Conservation (phyloP, 1,140 invertebrate genomes). For the Tribolium madens region DNA sequence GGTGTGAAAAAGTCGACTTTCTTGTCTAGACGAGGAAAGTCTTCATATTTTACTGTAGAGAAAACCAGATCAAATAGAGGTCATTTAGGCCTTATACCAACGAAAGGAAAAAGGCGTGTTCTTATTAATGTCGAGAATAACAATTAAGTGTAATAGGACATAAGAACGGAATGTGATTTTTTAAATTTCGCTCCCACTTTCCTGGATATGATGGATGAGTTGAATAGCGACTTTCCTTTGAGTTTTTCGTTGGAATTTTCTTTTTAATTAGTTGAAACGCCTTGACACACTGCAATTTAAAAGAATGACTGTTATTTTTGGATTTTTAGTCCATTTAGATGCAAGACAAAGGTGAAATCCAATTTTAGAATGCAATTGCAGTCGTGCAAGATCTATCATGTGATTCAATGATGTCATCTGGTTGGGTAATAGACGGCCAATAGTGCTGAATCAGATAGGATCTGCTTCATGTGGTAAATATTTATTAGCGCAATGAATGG, state of each 20-base stretch:
- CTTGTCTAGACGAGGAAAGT: not conserved
- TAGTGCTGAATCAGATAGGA: not conserved
- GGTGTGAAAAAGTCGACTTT: not conserved
- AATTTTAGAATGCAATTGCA: not conserved
- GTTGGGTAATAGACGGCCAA: not conserved
- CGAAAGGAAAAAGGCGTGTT: not conserved
- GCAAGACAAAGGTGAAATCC: not conserved
- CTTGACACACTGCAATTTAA: not conserved
- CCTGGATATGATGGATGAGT: too few relatives aligned
- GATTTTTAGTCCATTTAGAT: not conserved
- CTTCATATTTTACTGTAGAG: not conserved
- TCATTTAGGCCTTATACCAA: not conserved
- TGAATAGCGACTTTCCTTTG: not conserved
- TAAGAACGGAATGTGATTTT: too few relatives aligned
- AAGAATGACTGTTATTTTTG: not conserved
- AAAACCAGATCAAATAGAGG: not conserved
- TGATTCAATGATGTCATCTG: not conserved
- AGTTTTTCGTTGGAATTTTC: not conserved
- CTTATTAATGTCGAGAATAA: not conserved
- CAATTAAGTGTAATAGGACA: not conserved
- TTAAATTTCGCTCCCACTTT: too few relatives aligned
- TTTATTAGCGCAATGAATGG: not conserved
- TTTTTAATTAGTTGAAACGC: not conserved
- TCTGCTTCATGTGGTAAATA: not conserved
- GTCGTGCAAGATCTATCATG: not conserved